Evolutionary conservation across 2,888 invertebrate species (phyloP), one percentile per base, ranked within the genome.

Genomic region (Helicoverpa assulta): DNA sequence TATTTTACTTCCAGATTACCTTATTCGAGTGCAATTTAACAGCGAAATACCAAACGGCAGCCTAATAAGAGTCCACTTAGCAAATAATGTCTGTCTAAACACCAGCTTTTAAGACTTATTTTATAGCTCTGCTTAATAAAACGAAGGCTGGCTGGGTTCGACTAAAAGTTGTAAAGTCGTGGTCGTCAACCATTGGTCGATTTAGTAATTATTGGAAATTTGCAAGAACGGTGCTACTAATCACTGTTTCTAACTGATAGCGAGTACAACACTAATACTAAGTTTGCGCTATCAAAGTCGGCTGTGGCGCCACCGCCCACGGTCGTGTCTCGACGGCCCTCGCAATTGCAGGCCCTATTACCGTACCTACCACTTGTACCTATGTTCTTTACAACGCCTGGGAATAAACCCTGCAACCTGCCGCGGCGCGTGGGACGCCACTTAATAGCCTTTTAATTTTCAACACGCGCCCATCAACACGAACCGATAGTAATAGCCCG

Each of bases 391-490:
- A 82, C 79, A 86, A 81, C 85, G 90, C 89, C 87, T 90, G 89
- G 87, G 88, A 91, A 89, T 86, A 83, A 86, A 89, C 89, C 85
- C 70, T 76, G 84, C 87, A 89, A 88, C 90, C 90, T 89, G 90
- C 88, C 87, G 73, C 68, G 73, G 73, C 81, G 92, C 92, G 95
- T 95, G 92, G 94, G 95, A 88, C 80, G 93, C 83, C 83, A 87
- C 88, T 89, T 91, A 91, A 92, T 91, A 93, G 92, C 88, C 92
- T 94, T 94, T 95, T 95, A 95, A 95, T 95, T 95, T 93, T 91
- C 89, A 81, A 91, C 92, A 90, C 90, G 85, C 86, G 87, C 88
- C 91, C 89, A 91, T 92, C 93, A 89, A 88, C 86, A 87, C 88
- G 86, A 86, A 88, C 81, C 80, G 85, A 86, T 85, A 88, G 87